Percentiles rank a stretch among this genome's conserved stretches.
These are phyloP conservation scores for Taeniopygia guttata DNA, from an alignment of 2,797 vertebrate genomes.

Conservation along the genomic window DNA sequence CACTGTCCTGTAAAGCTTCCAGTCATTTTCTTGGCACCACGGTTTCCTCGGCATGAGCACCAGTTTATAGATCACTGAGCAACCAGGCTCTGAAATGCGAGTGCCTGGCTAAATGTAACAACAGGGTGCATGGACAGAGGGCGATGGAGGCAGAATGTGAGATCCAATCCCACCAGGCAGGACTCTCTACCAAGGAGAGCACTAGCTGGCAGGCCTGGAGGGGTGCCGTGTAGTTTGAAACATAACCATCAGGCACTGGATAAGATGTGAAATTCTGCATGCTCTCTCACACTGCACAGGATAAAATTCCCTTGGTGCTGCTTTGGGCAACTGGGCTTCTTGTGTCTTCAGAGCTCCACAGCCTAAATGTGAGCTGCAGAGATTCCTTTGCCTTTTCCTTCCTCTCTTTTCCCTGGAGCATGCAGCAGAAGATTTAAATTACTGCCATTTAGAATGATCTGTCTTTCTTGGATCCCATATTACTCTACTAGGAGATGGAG, in stretches of 20 bases:
- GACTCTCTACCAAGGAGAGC: background rate
- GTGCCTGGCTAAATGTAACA: background rate
- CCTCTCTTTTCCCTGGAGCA: background rate
- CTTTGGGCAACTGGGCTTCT: background rate
- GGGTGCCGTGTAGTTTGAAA: background rate
- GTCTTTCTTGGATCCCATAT: constrained; percentile 17
- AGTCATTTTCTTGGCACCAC: background rate
- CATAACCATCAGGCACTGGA: background rate
- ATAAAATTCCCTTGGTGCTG: background rate
- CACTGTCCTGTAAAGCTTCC: background rate
- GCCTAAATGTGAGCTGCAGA: background rate
- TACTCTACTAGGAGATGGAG: constrained; percentile 12
- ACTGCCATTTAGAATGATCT: constrained; percentile 14
- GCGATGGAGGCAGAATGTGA: background rate
- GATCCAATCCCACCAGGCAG: background rate
- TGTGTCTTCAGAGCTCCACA: background rate
- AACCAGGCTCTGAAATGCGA: background rate
- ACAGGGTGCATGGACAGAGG: background rate
- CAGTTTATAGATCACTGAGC: background rate
- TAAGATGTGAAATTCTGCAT: background rate
- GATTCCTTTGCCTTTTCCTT: background rate
- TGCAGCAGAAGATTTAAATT: constrained; percentile 18
- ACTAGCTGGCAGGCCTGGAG: background rate
- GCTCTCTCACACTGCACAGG: background rate
- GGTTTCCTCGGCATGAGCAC: background rate